Evolutionary conservation across 2,113 vertebrate genomes (phyloP), one percentile per base, ranked within the genome.

Genomic region (Circaetus cinerascens): DNA sequence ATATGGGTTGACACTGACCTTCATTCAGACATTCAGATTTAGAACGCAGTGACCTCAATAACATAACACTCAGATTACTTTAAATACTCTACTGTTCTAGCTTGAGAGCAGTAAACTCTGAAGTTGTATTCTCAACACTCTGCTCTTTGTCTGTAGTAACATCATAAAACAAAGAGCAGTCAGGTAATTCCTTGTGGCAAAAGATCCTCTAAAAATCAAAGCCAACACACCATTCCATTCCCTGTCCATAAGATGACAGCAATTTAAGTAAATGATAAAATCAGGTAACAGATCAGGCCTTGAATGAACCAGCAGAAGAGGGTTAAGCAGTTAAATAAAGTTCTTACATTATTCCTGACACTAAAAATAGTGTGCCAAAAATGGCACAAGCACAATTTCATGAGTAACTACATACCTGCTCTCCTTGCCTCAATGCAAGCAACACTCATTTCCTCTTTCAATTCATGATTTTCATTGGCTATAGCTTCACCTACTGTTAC

Each of bases 401-500:
- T 26, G 36, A 96, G 57, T 55, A 86, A 68, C 73, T 63, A 93
- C 97, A 20, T 98, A 99, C 99, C 99, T 98, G 99, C 99, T 98
- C 98, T 98, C 68, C 99, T 99, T 25, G 99, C 99, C 97, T 99
- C 99, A 6, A 98, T 98, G 96, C 99, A 99, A 74, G 99, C 99
- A 91, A 99, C 95, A 36, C 97, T 99, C 99, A 99, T 99, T 98
- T 99, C 99, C 95, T 99, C 99, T 97, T 99, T 99, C 93, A 99
- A 64, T 90, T 99, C 99, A 87, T 98, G 98, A 95, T 99, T 99
- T 98, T 99, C 99, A 7, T 98, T 91, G 29, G 99, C 99, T 73
- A 99, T 99, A 85, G 99, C 99, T 97, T 99, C 99, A 11, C 99
- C 99, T 20, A 99, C 99, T 26, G 99, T 98, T 21, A 99, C 99